These are phyloP conservation scores for Ceratothoa steindachneri DNA, from an alignment of 2,888 invertebrate species.

Conservation along the genomic window DNA sequence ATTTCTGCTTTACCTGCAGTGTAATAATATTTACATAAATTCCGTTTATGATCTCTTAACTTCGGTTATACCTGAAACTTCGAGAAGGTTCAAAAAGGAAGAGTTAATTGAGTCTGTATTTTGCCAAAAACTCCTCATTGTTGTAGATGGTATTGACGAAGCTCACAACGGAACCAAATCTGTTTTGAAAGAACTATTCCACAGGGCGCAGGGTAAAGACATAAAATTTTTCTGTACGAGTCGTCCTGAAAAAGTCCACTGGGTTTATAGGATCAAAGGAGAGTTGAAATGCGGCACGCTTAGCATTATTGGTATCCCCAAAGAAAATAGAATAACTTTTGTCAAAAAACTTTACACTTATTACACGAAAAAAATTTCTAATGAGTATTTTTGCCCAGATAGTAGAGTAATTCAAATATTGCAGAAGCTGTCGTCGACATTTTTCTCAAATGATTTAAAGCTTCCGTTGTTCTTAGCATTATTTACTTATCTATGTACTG, in stretches of 20 bases:
- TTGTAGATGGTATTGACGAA: conserved; percentile 6
- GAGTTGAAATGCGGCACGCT: not conserved
- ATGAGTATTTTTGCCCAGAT: not conserved
- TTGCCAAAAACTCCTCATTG: not conserved
- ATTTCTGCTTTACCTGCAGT: not conserved
- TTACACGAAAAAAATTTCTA: not conserved
- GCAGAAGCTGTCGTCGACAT: not conserved
- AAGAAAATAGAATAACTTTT: conserved; percentile 3
- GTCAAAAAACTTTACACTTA: not conserved
- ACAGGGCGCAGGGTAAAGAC: not conserved
- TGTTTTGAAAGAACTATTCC: not conserved
- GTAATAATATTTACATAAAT: conserved; percentile 1
- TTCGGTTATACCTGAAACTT: conserved; percentile 3
- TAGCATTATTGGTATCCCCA: not conserved
- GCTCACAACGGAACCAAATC: not conserved
- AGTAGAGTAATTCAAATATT: not conserved
- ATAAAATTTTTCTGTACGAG: conserved; percentile 10
- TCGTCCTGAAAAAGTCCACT: conserved; percentile 1
- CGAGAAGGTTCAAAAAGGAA: conserved; percentile 3
- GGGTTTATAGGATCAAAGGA: conserved; percentile 2
- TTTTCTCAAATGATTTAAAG: not conserved
- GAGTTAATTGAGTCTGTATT: not conserved
- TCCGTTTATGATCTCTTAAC: not conserved
- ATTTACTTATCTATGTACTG: not conserved
- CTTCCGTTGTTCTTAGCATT: not conserved